Evolutionary conservation across 2,888 invertebrate species (phyloP).

Genomic region (Synanthedon tipuliformis): DNA sequence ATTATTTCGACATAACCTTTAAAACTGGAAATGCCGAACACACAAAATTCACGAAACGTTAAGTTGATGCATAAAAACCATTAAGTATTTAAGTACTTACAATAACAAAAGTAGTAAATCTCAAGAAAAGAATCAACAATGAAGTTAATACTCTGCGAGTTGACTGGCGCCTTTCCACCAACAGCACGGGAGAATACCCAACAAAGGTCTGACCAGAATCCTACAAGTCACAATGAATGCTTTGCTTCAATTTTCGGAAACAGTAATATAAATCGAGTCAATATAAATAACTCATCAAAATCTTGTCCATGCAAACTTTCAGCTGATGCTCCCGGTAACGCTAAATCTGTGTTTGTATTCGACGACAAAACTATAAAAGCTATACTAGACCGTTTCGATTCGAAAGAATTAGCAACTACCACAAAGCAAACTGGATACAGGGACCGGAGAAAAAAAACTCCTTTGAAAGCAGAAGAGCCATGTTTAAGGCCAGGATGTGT

Average conservation of each 20-base stretch:
- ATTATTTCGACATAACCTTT: no score
- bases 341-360: constrained; percentile 25
- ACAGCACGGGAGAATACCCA: not conserved
- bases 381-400: constrained; percentile 33
- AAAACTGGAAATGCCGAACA: no score
- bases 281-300: constrained; percentile 6
- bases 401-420: constrained; percentile 22
- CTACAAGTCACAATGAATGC: not conserved
- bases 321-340: constrained; percentile 9
- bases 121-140: not conserved
- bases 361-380: constrained; percentile 32
- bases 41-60: no score
- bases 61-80: no score
- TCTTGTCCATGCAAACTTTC: constrained; percentile 20
- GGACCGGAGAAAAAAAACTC: constrained; percentile 17
- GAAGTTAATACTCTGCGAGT: not conserved
- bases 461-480: constrained; percentile 27
- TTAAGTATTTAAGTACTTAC: no score
- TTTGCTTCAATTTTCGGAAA: not conserved
- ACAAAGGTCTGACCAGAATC: not conserved
- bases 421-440: constrained; percentile 20
- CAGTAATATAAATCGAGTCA: not conserved
- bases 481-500: constrained; percentile 48
- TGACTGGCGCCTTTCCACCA: not conserved
- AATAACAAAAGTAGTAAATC: no score